Percentiles rank a stretch among this genome's conserved stretches.
Evolutionary conservation across 2,113 vertebrate species (phyloP).

Genomic region (Isurus oxyrinchus): DNA sequence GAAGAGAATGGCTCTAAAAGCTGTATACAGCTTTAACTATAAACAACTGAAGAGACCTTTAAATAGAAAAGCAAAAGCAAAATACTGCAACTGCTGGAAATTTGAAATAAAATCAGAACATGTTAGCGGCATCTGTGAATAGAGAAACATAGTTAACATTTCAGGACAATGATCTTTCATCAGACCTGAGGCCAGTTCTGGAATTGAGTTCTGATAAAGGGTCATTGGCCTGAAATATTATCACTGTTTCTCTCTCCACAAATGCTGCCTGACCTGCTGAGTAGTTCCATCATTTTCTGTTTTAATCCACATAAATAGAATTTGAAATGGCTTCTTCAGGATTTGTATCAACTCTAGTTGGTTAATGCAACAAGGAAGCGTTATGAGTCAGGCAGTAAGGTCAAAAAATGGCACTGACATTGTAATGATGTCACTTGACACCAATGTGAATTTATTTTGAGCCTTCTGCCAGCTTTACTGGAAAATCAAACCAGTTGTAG

Average conservation of each 20-base stretch:
- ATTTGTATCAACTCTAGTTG: not conserved
- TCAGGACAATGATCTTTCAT: too few species aligned
- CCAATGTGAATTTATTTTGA: not conserved
- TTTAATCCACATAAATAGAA: not conserved
- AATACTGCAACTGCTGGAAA: too few species aligned
- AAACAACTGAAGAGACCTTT: not conserved
- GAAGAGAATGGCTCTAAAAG: not conserved
- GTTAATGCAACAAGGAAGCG: not conserved
- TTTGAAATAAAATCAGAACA: too few species aligned
- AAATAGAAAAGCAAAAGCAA: too few species aligned
- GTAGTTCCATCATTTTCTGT: too few species aligned
- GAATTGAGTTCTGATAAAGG: too few species aligned
- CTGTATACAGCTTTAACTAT: not conserved
- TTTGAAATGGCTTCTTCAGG: not conserved
- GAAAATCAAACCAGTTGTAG: not conserved
- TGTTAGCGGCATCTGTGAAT: too few species aligned
- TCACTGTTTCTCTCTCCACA: too few species aligned
- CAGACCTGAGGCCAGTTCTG: too few species aligned
- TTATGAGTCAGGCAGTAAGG: not conserved
- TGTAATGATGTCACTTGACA: not conserved
- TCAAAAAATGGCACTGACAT: not conserved
- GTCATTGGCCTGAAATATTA: too few species aligned
- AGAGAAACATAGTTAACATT: too few species aligned
- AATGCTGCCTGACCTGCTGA: too few species aligned
- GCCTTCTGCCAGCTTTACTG: not conserved